A percentile compares a stretch with the other conserved stretches of the same genome.
Evolutionary conservation across 2,888 invertebrate genomes (phyloP).

Genomic region (Apamea monoglypha): DNA sequence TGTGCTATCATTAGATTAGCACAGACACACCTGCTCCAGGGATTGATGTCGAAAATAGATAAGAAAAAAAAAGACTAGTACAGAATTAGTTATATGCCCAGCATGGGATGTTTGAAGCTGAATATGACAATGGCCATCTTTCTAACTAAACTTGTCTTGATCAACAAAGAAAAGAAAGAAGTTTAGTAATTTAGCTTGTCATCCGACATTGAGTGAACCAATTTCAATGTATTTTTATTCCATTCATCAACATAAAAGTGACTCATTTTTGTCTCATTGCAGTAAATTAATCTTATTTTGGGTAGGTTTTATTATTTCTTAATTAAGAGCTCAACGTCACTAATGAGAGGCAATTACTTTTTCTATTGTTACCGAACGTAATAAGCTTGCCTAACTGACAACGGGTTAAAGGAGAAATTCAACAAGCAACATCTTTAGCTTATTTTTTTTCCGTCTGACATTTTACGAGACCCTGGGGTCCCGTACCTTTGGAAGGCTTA

Average conservation of each 20-base stretch:
- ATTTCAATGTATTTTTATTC: slow-evolving; percentile 24
- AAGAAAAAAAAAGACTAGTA: neutral
- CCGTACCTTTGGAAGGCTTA: neutral
- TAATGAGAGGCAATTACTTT: too few species aligned
- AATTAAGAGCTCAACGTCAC: neutral
- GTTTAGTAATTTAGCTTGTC: slow-evolving; percentile 8
- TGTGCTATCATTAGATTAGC: neutral
- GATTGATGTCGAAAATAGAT: neutral
- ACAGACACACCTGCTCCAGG: neutral
- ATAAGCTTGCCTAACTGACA: too few species aligned
- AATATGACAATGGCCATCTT: neutral
- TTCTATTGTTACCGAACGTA: too few species aligned
- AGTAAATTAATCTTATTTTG: slow-evolving; percentile 19
- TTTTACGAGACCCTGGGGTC: neutral
- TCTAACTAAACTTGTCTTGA: neutral
- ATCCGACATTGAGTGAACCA: slow-evolving; percentile 12
- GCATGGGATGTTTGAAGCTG: neutral
- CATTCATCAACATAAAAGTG: slow-evolving; percentile 14
- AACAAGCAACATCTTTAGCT: neutral
- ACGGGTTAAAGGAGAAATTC: neutral
- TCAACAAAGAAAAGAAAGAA: neutral
- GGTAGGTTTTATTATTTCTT: neutral
- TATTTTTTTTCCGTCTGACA: neutral
- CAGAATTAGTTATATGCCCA: neutral
- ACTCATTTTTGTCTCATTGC: neutral